phyloP scores from a whole-genome alignment of 2,113 vertebrate species.

The Saccopteryx bilineata region DNA sequence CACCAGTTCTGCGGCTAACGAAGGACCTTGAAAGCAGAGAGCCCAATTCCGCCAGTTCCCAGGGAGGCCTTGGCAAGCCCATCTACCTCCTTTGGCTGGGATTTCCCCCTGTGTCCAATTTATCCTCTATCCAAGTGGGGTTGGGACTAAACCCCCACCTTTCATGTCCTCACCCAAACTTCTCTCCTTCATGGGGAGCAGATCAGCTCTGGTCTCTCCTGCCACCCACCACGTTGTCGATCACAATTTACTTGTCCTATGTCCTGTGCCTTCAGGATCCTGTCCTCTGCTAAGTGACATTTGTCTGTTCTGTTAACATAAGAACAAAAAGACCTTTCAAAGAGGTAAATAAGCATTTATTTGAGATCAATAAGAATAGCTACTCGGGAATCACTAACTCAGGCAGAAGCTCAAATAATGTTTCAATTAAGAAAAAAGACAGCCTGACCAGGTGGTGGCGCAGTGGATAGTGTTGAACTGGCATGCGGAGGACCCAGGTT shows the following conservation, averaged over 20 bases:
- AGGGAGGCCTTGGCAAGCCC: background rate
- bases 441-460: no score
- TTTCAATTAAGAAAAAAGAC: background rate
- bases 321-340: background rate
- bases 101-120: background rate
- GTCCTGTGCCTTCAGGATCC: background rate
- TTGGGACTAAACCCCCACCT: background rate
- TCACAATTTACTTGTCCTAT: background rate
- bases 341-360: background rate
- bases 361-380: background rate
- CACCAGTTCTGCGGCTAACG: background rate
- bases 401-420: background rate
- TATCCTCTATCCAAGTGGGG: background rate
- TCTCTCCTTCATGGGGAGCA: background rate
- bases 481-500: no score
- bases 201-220: background rate
- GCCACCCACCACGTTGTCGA: background rate
- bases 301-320: background rate
- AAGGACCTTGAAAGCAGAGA: background rate
- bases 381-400: background rate
- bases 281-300: background rate
- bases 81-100: background rate
- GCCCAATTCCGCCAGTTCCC: background rate
- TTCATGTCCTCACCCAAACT: background rate
- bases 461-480: no score